phyloP scores from a whole-genome alignment of 1,140 invertebrate species.

The Bacillus rossius region DNA sequence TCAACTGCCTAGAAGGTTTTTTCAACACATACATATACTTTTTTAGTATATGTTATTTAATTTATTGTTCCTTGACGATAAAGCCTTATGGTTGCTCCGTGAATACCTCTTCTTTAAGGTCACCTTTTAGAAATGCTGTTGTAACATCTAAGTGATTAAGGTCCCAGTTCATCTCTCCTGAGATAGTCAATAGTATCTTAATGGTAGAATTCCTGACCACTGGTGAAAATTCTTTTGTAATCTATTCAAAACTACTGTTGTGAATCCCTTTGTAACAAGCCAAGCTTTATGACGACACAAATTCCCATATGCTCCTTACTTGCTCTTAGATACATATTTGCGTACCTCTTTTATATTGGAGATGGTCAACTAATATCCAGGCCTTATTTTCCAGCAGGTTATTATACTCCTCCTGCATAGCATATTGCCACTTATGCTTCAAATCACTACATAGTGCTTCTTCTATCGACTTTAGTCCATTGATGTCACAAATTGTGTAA shows the following conservation, averaged over 20 bases:
- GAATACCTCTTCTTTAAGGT: neutral
- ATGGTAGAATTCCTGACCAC: slow-evolving; percentile 24
- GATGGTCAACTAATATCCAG: too few species aligned
- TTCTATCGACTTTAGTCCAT: too few species aligned
- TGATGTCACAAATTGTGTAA: too few species aligned
- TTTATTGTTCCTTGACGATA: neutral
- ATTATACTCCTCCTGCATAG: too few species aligned
- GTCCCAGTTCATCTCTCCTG: slow-evolving; percentile 25
- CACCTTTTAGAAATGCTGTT: too few species aligned
- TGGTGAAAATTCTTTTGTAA: slow-evolving; percentile 34
- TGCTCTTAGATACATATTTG: neutral
- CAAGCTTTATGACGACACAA: slow-evolving; percentile 22
- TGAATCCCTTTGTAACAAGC: slow-evolving; percentile 26
- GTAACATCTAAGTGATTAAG: slow-evolving; percentile 26
- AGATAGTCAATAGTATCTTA: slow-evolving; percentile 23
- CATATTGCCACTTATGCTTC: too few species aligned
- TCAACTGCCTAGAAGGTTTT: slow-evolving; percentile 14
- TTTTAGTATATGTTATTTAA: slow-evolving; percentile 15
- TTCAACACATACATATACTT: slow-evolving; percentile 19
- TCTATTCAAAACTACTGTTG: slow-evolving; percentile 22
- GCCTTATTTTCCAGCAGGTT: too few species aligned
- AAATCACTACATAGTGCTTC: too few species aligned
- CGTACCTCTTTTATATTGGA: too few species aligned
- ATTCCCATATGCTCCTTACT: too few species aligned
- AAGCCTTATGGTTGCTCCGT: neutral